Conservation (phyloP, 2,797 vertebrate genomes). For the Cacajao melanocephalus region DNA sequence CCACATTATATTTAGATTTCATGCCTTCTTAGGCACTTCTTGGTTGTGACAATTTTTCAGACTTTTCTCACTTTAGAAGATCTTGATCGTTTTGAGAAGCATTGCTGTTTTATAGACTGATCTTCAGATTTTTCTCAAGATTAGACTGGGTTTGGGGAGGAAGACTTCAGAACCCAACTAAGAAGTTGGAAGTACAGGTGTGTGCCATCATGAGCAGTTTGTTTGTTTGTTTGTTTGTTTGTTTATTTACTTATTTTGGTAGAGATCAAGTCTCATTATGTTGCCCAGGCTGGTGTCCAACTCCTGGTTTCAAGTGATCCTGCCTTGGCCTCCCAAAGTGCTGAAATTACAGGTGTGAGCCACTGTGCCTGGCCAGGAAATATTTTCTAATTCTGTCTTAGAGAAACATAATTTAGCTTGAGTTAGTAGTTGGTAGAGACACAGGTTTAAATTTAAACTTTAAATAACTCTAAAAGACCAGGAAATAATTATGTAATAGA, state of each 20-base stretch:
- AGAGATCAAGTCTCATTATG: neutral
- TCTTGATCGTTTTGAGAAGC: neutral
- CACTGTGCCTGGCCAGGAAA: neutral
- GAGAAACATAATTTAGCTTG: neutral
- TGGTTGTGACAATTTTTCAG: neutral
- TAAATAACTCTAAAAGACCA: neutral
- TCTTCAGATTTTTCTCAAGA: neutral
- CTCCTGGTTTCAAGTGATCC: neutral
- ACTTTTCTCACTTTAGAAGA: neutral
- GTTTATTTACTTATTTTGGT: neutral
- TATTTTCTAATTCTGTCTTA: neutral
- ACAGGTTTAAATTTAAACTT: neutral
- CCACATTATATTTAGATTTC: neutral
- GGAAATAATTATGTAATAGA: neutral
- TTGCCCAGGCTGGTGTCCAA: neutral
- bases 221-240: no score
- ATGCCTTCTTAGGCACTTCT: neutral
- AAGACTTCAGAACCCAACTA: neutral
- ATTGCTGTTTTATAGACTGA: neutral
- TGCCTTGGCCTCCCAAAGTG: neutral
- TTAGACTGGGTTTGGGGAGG: neutral
- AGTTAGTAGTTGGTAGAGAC: neutral
- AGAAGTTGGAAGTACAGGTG: neutral
- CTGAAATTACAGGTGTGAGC: neutral
- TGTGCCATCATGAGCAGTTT: neutral